Conservation (phyloP, 2,113 vertebrate species). For the Mus spicilegus region DNA sequence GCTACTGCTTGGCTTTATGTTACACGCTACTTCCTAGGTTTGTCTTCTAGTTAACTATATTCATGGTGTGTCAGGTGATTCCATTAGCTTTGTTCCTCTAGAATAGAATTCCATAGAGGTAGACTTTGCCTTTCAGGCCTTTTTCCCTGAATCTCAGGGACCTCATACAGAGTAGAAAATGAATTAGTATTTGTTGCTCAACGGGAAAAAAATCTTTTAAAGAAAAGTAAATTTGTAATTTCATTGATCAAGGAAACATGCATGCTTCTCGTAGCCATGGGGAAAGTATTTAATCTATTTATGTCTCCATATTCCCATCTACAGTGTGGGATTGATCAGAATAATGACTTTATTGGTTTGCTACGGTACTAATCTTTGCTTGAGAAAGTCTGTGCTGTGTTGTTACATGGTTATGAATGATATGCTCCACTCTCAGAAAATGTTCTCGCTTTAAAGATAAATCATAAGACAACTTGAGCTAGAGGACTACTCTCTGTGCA, state of each 20-base stretch:
- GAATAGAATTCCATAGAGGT: not conserved
- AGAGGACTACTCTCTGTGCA: fast-evolving
- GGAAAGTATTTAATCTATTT: not conserved
- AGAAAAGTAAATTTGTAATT: not conserved
- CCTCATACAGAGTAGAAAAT: not conserved
- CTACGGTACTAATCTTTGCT: not conserved
- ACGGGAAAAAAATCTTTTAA: not conserved
- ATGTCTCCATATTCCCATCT: not conserved
- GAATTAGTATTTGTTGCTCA: not conserved
- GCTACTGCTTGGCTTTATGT: not conserved
- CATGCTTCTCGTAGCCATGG: not conserved
- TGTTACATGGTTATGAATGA: not conserved
- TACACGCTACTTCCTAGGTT: not conserved
- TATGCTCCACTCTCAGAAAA: not conserved
- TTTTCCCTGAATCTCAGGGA: fast-evolving
- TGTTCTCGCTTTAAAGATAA: not conserved
- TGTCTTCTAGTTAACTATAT: not conserved
- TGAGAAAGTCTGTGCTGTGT: not conserved
- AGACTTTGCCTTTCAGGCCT: not conserved
- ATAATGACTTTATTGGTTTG: not conserved
- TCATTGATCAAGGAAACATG: not conserved
- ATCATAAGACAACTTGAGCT: not conserved
- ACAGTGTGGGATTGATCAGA: not conserved
- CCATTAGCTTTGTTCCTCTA: not conserved
- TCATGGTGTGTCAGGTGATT: not conserved